phyloP scores from a whole-genome alignment of 1,140 invertebrate species.

The Dysdera silvatica region DNA sequence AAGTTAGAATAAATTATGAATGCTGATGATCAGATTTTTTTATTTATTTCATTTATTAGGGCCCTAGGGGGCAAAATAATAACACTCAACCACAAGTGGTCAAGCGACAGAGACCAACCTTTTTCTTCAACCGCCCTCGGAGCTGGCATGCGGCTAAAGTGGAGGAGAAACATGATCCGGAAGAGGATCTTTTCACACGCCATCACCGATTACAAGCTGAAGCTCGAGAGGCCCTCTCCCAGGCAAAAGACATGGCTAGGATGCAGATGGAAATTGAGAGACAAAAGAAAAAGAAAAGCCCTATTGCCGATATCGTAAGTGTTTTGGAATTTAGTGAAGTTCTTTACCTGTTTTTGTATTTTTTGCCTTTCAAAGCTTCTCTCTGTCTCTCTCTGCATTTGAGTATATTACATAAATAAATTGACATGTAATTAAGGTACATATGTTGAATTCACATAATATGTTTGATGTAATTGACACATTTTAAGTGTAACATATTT shows the following conservation, averaged over 20 bases:
- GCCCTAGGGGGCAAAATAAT: conserved; percentile 19
- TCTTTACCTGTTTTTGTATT: too few species aligned
- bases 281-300: conserved; percentile 67
- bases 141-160: conserved; percentile 24
- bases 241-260: conserved; percentile 82
- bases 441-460: too few species aligned
- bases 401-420: too few species aligned
- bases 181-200: conserved; percentile 27
- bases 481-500: too few species aligned
- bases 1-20: too few species aligned
- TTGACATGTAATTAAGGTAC: too few species aligned
- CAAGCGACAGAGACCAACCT: conserved; percentile 23
- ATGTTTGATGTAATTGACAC: too few species aligned
- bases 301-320: conserved; percentile 74
- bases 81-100: conserved; percentile 4
- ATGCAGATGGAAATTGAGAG: conserved; percentile 88
- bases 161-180: conserved; percentile 14
- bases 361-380: too few species aligned
- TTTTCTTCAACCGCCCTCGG: conserved; percentile 29
- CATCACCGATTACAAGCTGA: conserved; percentile 65
- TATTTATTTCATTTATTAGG: too few species aligned
- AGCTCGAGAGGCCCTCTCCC: conserved; percentile 76
- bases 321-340: too few species aligned
- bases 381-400: too few species aligned
- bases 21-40: too few species aligned